These are phyloP conservation scores for Chondrilla cf. caribensis DNA, from an alignment of 37 sponge, comb jelly and placozoan species.

Conservation along the genomic window DNA sequence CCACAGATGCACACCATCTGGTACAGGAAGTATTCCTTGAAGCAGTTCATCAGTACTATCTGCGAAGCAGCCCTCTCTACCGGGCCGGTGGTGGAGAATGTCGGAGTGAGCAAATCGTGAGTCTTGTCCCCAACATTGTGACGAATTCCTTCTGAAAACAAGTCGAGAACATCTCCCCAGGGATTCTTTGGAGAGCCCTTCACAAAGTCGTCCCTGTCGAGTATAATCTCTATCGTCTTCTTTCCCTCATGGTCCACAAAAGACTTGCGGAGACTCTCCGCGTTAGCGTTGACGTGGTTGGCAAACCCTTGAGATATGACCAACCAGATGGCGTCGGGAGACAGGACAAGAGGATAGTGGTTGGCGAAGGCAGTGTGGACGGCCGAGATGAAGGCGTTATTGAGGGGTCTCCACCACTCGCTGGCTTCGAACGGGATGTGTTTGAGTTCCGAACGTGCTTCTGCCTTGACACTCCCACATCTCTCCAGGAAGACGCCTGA, in stretches of 20 bases:
- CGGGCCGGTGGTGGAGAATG: constrained; percentile 53
- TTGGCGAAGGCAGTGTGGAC: constrained; percentile 30
- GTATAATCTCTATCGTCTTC: neutral
- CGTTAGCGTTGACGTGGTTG: constrained; percentile 40
- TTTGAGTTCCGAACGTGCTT: constrained; percentile 2
- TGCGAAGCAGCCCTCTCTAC: constrained; percentile 44
- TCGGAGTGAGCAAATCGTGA: constrained; percentile 33
- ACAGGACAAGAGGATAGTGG: constrained; percentile 44
- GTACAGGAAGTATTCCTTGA: constrained; percentile 52
- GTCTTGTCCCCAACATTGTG: constrained; percentile 34
- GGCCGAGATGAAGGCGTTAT: constrained; percentile 22
- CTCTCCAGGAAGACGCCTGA: constrained; percentile 13
- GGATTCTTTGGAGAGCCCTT: constrained; percentile 50
- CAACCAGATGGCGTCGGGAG: constrained; percentile 57
- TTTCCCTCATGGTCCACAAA: constrained; percentile 63
- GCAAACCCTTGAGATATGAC: constrained; percentile 42
- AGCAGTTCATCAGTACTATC: constrained; percentile 48
- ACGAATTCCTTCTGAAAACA: constrained; percentile 48
- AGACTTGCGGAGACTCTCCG: constrained; percentile 40
- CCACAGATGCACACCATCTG: constrained; percentile 26
- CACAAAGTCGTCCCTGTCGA: constrained; percentile 33
- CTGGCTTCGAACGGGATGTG: constrained; percentile 25
- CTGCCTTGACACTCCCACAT: constrained; percentile 19
- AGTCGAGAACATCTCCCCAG: constrained; percentile 47
- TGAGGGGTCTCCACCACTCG: constrained; percentile 10